These are phyloP conservation scores for Ailuropoda melanoleuca DNA, from an alignment of 2,113 vertebrate species.

Conservation along the genomic window DNA sequence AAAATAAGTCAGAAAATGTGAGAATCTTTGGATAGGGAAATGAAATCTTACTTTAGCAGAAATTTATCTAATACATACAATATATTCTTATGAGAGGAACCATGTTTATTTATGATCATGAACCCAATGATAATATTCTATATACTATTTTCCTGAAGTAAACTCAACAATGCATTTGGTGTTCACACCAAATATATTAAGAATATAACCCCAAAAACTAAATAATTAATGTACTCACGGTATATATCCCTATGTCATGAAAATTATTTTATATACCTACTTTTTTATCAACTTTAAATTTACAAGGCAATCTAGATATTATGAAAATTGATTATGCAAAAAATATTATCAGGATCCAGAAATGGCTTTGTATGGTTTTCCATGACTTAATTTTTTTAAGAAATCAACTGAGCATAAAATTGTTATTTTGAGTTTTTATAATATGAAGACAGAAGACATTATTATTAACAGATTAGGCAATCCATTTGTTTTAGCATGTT, in stretches of 20 bases:
- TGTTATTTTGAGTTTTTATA: background rate
- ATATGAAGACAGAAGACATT: background rate
- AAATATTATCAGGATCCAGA: background rate
- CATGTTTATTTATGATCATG: slow-evolving; percentile 53
- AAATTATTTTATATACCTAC: background rate
- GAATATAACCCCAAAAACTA: slow-evolving; percentile 40
- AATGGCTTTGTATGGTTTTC: background rate
- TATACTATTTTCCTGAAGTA: slow-evolving; percentile 36
- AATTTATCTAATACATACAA: slow-evolving; percentile 43
- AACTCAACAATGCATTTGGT: background rate
- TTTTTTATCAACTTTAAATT: slow-evolving; percentile 33
- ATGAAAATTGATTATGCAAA: slow-evolving; percentile 15
- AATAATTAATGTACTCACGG: background rate
- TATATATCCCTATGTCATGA: background rate
- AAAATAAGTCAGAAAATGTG: slow-evolving; percentile 72
- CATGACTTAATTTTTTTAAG: background rate
- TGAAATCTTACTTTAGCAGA: slow-evolving; percentile 64
- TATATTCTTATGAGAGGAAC: background rate
- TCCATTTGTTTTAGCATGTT: slow-evolving; percentile 4
- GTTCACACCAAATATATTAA: background rate
- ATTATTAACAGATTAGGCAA: slow-evolving; percentile 3
- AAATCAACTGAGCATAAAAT: slow-evolving; percentile 24
- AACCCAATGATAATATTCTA: slow-evolving; percentile 30
- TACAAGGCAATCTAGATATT: background rate
- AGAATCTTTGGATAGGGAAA: slow-evolving; percentile 73